Percentiles rank a stretch among this genome's conserved stretches.
phyloP scores from a whole-genome alignment of 2,797 vertebrate species.

The Leptodactylus fallax region DNA sequence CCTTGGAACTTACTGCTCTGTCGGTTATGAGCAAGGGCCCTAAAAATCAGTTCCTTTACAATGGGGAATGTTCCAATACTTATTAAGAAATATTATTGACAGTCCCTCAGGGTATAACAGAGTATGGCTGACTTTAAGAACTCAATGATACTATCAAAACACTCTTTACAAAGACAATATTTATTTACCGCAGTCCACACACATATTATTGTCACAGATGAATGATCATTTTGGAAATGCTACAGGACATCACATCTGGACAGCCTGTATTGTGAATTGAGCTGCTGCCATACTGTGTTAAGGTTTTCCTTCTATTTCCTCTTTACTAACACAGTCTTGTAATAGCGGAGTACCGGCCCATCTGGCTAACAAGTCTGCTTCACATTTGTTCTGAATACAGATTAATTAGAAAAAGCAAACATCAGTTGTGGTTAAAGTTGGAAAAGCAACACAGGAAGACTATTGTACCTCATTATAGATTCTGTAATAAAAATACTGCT shows the following conservation, averaged over 20 bases:
- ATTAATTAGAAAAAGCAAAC: conserved; percentile 35
- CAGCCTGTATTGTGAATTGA: neutral
- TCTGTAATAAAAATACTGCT: neutral
- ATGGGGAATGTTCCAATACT: neutral
- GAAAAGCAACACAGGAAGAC: conserved; percentile 29
- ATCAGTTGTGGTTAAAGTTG: conserved; percentile 32
- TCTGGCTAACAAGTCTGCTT: conserved; percentile 34
- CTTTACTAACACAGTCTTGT: neutral
- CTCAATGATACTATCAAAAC: neutral
- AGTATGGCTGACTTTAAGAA: neutral
- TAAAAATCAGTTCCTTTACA: neutral
- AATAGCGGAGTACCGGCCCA: neutral
- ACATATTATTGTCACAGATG: neutral
- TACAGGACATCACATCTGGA: conserved; percentile 11
- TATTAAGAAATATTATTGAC: neutral
- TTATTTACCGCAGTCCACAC: neutral
- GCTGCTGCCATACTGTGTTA: neutral
- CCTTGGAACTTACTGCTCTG: too few relatives aligned
- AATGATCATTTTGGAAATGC: neutral
- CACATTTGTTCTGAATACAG: conserved; percentile 20
- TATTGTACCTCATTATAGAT: conserved; percentile 3
- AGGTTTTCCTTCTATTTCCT: neutral
- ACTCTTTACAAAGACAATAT: neutral
- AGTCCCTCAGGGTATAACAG: neutral
- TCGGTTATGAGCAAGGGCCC: too few relatives aligned